Conservation (phyloP, 2,797 vertebrate species). For the Gouania willdenowi region DNA sequence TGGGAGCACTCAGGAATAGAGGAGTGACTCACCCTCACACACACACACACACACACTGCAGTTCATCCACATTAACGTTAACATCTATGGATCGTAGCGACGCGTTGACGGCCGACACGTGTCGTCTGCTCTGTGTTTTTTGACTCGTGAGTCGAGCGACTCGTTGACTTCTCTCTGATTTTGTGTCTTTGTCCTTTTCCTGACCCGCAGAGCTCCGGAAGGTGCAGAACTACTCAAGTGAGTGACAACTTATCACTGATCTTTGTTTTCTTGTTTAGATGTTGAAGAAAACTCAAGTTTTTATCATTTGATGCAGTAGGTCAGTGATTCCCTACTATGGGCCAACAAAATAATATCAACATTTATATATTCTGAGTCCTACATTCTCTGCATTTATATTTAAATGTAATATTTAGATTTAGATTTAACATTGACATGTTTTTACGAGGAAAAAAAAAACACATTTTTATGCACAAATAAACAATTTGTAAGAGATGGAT, state of each 20-base stretch:
- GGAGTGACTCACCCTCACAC: constrained; percentile 38
- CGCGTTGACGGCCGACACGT: constrained; percentile 31
- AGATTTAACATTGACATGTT: too few species aligned
- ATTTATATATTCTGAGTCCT: too few species aligned
- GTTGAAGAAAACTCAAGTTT: too few species aligned
- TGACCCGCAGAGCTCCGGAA: constrained; percentile 69
- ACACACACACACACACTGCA: constrained; percentile 24
- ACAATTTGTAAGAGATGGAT: too few species aligned
- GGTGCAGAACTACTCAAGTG: constrained; percentile 77
- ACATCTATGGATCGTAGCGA: constrained; percentile 18
- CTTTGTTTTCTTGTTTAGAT: not conserved
- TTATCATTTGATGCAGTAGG: too few species aligned
- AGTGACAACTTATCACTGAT: constrained; percentile 24
- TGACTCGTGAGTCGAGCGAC: constrained; percentile 7
- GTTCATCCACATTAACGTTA: constrained; percentile 20
- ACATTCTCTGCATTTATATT: too few species aligned
- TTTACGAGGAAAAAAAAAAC: too few species aligned
- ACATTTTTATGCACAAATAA: too few species aligned
- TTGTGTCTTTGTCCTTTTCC: not conserved
- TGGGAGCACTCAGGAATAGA: constrained; percentile 32
- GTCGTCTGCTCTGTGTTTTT: constrained; percentile 36
- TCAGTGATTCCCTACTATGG: too few species aligned
- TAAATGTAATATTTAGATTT: too few species aligned
- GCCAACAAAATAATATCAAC: too few species aligned
- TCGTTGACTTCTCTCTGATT: not conserved